Evolutionary conservation across 2,888 invertebrate genomes (phyloP).

Genomic region (Apocheima hispidaria): DNA sequence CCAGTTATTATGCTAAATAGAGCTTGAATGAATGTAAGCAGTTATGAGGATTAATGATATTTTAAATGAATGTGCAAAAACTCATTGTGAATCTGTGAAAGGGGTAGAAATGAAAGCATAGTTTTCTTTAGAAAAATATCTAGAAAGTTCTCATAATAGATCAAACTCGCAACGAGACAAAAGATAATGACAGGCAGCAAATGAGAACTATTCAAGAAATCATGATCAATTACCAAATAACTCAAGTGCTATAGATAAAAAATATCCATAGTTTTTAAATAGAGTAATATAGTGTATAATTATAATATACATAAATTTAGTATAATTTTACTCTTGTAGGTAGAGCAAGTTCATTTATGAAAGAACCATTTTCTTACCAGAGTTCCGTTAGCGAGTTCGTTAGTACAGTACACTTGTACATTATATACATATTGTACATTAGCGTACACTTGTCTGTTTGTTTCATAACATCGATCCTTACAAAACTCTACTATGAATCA

Average conservation of each 20-base stretch:
- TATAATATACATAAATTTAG: no score
- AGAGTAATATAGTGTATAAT: no score
- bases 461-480: constrained; percentile 58
- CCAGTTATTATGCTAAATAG: constrained; percentile 12
- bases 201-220: constrained; percentile 7
- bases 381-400: constrained; percentile 52
- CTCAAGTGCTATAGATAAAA: constrained; percentile 3
- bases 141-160: constrained; percentile 8
- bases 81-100: constrained; percentile 1
- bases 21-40: background rate
- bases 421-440: no score
- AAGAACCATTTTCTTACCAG: constrained; percentile 23
- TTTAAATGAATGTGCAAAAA: background rate
- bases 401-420: no score
- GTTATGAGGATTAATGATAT: no score
- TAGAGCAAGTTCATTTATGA: constrained; percentile 8
- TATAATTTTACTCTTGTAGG: no score
- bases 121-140: constrained; percentile 1
- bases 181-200: constrained; percentile 1
- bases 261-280: no score
- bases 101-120: background rate
- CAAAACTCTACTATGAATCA: constrained; percentile 60
- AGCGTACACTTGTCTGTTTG: constrained; percentile 55
- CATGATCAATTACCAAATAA: background rate
- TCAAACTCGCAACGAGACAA: constrained; percentile 1